Evolutionary conservation across 2,888 invertebrate genomes (phyloP).

Genomic region (Pachydiplax longipennis): DNA sequence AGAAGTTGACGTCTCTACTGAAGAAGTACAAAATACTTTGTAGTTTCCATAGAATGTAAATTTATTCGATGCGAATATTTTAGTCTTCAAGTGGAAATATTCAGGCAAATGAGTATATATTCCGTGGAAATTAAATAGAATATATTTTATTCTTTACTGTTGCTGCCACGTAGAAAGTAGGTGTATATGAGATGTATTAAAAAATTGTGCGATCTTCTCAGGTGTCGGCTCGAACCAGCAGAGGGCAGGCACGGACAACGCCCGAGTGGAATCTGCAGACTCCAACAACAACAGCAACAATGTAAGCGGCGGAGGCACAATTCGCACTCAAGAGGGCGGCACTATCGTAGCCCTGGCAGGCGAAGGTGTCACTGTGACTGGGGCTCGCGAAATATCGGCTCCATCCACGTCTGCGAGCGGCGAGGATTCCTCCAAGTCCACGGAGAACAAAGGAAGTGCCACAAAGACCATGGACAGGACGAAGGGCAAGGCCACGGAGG

Average conservation of each 20-base stretch:
- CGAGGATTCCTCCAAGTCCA: neutral
- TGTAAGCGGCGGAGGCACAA: neutral
- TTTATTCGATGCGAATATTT: no score
- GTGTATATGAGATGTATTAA: no score
- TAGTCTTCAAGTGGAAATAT: no score
- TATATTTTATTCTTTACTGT: no score
- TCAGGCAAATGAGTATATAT: no score
- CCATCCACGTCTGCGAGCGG: neutral
- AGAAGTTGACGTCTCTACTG: no score
- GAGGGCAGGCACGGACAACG: conserved; percentile 12
- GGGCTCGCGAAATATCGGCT: conserved; percentile 12
- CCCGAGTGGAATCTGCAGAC: conserved; percentile 16
- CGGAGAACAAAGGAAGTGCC: neutral
- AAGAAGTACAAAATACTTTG: no score
- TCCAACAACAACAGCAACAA: conserved; percentile 15
- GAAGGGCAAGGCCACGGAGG: neutral
- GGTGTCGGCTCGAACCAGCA: conserved; percentile 34
- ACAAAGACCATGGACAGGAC: neutral
- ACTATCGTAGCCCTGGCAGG: neutral
- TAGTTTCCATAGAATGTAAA: no score
- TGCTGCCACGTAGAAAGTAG: no score
- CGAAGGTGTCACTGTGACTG: conserved; percentile 13
- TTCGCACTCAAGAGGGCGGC: neutral
- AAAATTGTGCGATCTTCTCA: neutral
- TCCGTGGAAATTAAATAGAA: no score